These are phyloP conservation scores for Mactromeris polynyma DNA, from an alignment of 2,888 invertebrate species.

Conservation along the genomic window DNA sequence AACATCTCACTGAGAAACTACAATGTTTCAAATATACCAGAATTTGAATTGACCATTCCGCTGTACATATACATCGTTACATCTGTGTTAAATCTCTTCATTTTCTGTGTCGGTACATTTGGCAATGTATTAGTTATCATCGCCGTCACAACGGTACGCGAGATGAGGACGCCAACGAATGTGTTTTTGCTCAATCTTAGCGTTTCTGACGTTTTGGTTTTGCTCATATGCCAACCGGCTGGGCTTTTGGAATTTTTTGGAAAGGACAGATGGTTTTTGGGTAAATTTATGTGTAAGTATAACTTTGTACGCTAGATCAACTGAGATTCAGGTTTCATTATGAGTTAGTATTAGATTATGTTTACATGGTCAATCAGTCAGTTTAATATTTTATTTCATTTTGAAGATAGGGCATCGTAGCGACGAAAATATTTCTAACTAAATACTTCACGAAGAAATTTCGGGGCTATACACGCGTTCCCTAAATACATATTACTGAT, in stretches of 20 bases:
- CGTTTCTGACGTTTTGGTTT: not conserved
- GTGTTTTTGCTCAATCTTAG: conserved; percentile 21
- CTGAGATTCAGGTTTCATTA: not conserved
- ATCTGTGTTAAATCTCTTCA: not conserved
- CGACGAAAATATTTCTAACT: no score
- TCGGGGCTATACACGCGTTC: no score
- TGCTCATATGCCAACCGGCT: conserved; percentile 18
- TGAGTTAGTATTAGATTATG: no score
- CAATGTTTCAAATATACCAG: not conserved
- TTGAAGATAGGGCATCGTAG: no score
- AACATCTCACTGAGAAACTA: not conserved
- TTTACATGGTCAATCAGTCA: not conserved
- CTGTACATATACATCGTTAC: conserved; percentile 9
- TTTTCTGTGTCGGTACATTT: conserved; percentile 3
- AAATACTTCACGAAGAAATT: no score
- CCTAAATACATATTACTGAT: no score
- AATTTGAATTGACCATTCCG: not conserved
- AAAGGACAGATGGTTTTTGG: conserved; percentile 24
- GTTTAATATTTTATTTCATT: not conserved
- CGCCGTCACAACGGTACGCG: not conserved
- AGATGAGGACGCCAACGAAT: conserved; percentile 27
- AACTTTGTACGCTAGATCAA: not conserved
- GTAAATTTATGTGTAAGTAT: conserved; percentile 26
- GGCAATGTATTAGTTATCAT: conserved; percentile 13
- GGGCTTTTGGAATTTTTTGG: conserved; percentile 19